Percentiles rank a stretch among this genome's conserved stretches.
phyloP scores from a whole-genome alignment of 2,888 invertebrate species.

The Eulithis testata region DNA sequence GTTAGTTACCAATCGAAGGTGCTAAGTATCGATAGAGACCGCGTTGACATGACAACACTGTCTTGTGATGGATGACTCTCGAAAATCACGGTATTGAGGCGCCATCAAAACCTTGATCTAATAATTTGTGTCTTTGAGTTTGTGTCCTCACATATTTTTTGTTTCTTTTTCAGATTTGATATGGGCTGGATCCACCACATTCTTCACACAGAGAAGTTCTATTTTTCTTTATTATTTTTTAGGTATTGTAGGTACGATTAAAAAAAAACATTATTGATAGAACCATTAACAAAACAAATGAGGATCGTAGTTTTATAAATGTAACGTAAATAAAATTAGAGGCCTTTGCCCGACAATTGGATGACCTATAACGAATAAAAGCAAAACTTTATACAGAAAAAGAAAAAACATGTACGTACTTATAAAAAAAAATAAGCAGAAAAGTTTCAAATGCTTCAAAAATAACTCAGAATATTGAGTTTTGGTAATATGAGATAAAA shows the following conservation, averaged over 20 bases:
- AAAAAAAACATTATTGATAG: too few species aligned
- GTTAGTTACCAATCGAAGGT: constrained; percentile 59
- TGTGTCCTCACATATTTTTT: constrained; percentile 15
- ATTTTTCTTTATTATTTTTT: constrained; percentile 1
- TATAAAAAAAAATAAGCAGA: too few species aligned
- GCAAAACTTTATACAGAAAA: too few species aligned
- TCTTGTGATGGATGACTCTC: constrained; percentile 55
- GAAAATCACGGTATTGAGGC: constrained; percentile 4
- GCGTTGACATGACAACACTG: constrained; percentile 58
- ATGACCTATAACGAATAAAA: too few species aligned
- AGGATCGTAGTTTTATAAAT: too few species aligned
- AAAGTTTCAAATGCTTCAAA: too few species aligned
- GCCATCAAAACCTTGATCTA: constrained; percentile 1
- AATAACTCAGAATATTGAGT: too few species aligned
- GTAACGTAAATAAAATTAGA: too few species aligned
- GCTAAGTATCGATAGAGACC: constrained; percentile 67
- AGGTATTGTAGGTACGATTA: not conserved
- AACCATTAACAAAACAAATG: too few species aligned
- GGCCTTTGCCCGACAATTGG: too few species aligned
- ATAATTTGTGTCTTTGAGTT: constrained; percentile 43
- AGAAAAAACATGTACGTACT: too few species aligned
- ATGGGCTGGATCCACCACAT: not conserved
- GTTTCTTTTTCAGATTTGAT: constrained; percentile 46
- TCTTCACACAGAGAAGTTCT: constrained; percentile 14
- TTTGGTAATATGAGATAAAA: too few species aligned